These are phyloP conservation scores for Eucriotettix oculatus DNA, from an alignment of 2,888 invertebrate species.

Conservation along the genomic window DNA sequence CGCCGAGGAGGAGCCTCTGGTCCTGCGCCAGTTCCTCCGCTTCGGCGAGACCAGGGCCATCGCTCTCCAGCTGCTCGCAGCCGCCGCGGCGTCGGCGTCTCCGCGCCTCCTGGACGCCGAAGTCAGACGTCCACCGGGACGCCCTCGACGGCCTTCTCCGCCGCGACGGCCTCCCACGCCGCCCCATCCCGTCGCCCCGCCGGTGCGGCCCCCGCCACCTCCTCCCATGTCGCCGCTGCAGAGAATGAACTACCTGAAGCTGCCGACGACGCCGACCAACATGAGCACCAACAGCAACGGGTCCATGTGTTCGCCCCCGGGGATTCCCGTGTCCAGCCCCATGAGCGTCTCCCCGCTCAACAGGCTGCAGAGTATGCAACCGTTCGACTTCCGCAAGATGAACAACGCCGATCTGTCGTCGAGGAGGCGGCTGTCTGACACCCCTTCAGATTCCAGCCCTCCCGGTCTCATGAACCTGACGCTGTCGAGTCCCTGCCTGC, in stretches of 20 bases:
- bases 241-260: conserved; percentile 29
- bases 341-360: conserved; percentile 62
- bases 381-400: conserved; percentile 78
- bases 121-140: conserved; percentile 24
- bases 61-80: conserved; percentile 45
- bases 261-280: conserved; percentile 22
- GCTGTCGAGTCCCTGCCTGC: conserved; percentile 36
- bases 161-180: conserved; percentile 23
- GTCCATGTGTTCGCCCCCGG: conserved; percentile 42
- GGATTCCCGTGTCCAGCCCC: conserved; percentile 40
- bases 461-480: conserved; percentile 38
- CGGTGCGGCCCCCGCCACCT: conserved; percentile 29
- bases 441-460: conserved; percentile 20
- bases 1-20: conserved; percentile 77
- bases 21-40: conserved; percentile 79
- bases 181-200: conserved; percentile 23
- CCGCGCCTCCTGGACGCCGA: conserved; percentile 16
- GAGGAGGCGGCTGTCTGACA: conserved; percentile 36
- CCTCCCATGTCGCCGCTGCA: conserved; percentile 26
- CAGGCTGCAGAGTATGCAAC: conserved; percentile 87
- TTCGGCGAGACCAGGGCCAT: conserved; percentile 78
- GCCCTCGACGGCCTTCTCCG: conserved; percentile 20
- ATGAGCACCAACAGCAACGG: conserved; percentile 11
- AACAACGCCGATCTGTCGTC: conserved; percentile 18
- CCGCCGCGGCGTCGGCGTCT: conserved; percentile 10